Conservation (phyloP, 92 coral and sea anemone genomes). For the Epizoanthus rinbou region DNA sequence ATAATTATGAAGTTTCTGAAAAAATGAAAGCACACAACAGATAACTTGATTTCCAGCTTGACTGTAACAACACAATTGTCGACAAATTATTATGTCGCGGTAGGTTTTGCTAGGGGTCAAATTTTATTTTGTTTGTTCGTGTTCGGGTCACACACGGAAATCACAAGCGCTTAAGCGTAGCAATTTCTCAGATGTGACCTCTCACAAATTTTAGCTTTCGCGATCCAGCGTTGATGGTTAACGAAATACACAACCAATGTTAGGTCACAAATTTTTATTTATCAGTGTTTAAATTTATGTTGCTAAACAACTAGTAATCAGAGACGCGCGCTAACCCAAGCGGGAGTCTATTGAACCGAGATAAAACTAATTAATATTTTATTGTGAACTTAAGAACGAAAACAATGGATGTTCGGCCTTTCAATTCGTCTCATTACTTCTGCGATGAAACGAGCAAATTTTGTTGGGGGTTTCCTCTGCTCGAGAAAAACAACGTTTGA, state of each 20-base stretch:
- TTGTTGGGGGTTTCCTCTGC: conserved; percentile 61
- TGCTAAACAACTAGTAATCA: conserved; percentile 7
- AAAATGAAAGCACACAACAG: too few species aligned
- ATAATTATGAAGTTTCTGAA: too few species aligned
- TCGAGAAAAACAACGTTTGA: conserved; percentile 22
- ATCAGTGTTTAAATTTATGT: neutral
- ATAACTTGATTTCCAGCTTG: too few species aligned
- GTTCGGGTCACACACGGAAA: too few species aligned
- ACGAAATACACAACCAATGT: neutral
- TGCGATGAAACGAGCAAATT: conserved; percentile 7
- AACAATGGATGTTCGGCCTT: conserved; percentile 52
- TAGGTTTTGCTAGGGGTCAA: neutral
- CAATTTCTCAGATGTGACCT: too few species aligned
- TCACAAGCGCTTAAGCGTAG: too few species aligned
- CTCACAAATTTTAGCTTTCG: too few species aligned
- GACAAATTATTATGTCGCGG: too few species aligned
- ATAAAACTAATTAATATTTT: conserved; percentile 58
- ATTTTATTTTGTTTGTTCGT: neutral
- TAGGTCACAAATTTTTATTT: neutral
- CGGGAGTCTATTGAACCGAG: conserved; percentile 63
- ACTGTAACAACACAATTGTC: too few species aligned
- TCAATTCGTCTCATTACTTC: conserved; percentile 35
- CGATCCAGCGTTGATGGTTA: neutral
- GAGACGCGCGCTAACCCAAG: conserved; percentile 53
- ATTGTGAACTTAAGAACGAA: conserved; percentile 41